A percentile compares a stretch with the other conserved stretches of the same genome.
Conservation (phyloP, 1,140 invertebrate species). For the Tetragonula clypearis region DNA sequence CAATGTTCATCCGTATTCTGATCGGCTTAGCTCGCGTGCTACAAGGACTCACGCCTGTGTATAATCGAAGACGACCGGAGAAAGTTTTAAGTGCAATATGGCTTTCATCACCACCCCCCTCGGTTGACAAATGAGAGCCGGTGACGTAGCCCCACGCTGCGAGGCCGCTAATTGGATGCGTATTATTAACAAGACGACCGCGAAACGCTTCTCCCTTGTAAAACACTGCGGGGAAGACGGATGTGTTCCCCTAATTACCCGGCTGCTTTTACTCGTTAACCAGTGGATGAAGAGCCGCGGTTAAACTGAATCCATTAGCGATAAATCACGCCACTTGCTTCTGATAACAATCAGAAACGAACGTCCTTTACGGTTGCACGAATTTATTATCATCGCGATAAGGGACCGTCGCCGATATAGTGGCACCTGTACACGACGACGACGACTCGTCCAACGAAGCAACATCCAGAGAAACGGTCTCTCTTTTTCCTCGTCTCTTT, state of each 20-base stretch:
- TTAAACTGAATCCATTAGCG: slow-evolving; percentile 49
- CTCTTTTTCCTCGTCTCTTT: too few relatives aligned
- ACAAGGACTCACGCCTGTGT: slow-evolving; percentile 25
- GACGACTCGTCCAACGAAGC: not conserved
- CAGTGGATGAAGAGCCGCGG: slow-evolving; percentile 28
- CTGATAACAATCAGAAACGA: slow-evolving; percentile 48
- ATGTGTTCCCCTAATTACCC: slow-evolving; percentile 25
- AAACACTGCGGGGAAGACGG: not conserved
- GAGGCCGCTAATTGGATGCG: slow-evolving; percentile 66
- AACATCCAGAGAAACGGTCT: not conserved
- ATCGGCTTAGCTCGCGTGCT: slow-evolving; percentile 40
- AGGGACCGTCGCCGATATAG: not conserved
- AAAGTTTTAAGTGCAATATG: slow-evolving; percentile 54
- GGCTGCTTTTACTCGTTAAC: not conserved
- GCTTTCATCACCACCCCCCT: slow-evolving; percentile 57
- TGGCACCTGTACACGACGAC: slow-evolving; percentile 28
- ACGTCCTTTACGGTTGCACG: slow-evolving; percentile 34
- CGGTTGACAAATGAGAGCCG: slow-evolving; percentile 64
- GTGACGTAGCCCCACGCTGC: slow-evolving; percentile 49
- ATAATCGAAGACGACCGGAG: slow-evolving; percentile 57
- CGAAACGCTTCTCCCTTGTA: slow-evolving; percentile 27
- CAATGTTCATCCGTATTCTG: slow-evolving; percentile 37
- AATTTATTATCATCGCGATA: slow-evolving; percentile 43
- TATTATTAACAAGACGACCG: slow-evolving; percentile 66
- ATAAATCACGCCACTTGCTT: slow-evolving; percentile 37